Base-by-base conservation (phyloP, 1,140 invertebrate genomes). In the Macrobrachium rosenbergii region DNA sequence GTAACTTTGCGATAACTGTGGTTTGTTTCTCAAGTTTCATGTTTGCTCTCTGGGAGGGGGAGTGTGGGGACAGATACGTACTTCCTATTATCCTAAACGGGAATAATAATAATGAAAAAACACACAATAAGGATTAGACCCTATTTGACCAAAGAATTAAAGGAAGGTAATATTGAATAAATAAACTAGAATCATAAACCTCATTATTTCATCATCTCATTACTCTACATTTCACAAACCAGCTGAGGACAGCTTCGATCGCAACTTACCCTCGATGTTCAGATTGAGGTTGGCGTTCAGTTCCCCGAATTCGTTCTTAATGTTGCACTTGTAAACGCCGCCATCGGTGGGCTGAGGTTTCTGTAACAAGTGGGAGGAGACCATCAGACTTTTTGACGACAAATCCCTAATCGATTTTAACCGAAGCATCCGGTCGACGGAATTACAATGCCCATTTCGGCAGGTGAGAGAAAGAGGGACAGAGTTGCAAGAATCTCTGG, bases 291-390 rank as follows among this genome's bases (percentile, higher is more conserved):
- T 99, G 62, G 98, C 97, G 92, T 98, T 99, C 72, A 98, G 94
- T 94, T 99, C 98, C 89, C 99, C 99, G 91, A 97, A 94, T 89
- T 95, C 94, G 92, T 99, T 99, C 92, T 98, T 99, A 88, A 99
- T 98, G 91, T 98, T 98, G 92, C 98, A 99, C 92, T 99, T 99
- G 93, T 99, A 99, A 59, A 99, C 94, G 63, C 99, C 99, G 90
- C 98, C 98, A 93, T 99, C 98, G 91, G 97, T 96, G 88, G 97
- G 94, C 90, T 96, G 96, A 84, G 98, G 98, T 93, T 99, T 97
- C 93, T 95, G 90, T 58, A 92, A 78, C 12, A 14, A 67, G 16
- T 17, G 52, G 52, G 12, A 52, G 52, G 52, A 8, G 52, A 12
- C 7, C 21, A 28, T 72, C 7, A 72, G 69, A 72, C n/a, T 72